A percentile compares a stretch with the other conserved stretches of the same genome.
These are phyloP conservation scores for Ochotona curzoniae DNA, from an alignment of 2,113 vertebrate species.

Conservation along the genomic window DNA sequence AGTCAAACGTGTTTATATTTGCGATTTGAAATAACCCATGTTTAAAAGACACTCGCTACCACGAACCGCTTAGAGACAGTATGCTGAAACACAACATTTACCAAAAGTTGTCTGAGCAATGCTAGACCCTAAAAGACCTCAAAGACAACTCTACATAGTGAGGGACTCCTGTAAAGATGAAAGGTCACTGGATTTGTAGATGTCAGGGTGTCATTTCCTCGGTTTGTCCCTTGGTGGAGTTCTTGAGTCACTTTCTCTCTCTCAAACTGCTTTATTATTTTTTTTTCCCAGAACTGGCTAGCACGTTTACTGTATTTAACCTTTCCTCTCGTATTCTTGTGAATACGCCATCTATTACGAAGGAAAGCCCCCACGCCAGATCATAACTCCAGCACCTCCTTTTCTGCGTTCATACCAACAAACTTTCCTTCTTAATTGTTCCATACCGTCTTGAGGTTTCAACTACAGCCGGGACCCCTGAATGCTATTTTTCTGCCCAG, in stretches of 20 bases:
- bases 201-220: constrained; percentile 83
- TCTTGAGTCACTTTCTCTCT: constrained; percentile 88
- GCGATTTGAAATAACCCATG: constrained; percentile 1
- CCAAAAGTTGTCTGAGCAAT: background rate
- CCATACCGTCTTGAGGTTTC: constrained; percentile 56
- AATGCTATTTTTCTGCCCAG: constrained; percentile 72
- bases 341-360: constrained; percentile 74
- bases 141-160: background rate
- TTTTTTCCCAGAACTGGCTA: constrained; percentile 71
- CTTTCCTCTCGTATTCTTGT: constrained; percentile 81
- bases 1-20: background rate
- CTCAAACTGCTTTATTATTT: constrained; percentile 72
- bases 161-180: constrained; percentile 36
- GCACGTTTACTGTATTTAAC: constrained; percentile 85
- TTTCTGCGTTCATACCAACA: constrained; percentile 39
- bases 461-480: constrained; percentile 39
- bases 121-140: background rate
- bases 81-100: background rate
- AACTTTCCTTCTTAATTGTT: constrained; percentile 39
- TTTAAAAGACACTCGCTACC: background rate
- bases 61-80: background rate
- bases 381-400: constrained; percentile 17
- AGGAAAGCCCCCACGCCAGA: constrained; percentile 63
- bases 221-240: constrained; percentile 90
- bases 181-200: constrained; percentile 82